These are phyloP conservation scores for Salvelinus namaycush DNA, from an alignment of 2,113 vertebrate genomes.

Conservation along the genomic window DNA sequence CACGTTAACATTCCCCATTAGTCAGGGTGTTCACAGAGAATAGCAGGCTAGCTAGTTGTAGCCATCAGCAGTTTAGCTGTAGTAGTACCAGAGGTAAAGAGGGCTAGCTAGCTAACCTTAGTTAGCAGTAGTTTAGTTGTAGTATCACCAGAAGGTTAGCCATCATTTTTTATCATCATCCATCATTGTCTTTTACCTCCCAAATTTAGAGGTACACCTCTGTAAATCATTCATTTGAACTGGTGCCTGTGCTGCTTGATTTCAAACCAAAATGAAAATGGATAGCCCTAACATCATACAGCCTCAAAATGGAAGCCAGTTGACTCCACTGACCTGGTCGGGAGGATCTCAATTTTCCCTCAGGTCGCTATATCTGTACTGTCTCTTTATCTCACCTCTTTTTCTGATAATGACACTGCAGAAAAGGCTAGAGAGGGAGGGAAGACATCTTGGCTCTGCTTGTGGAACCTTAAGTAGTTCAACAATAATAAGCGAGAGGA, in stretches of 20 bases:
- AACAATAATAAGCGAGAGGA: slow-evolving; percentile 59
- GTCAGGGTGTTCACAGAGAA: slow-evolving; percentile 3
- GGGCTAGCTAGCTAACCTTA: not conserved
- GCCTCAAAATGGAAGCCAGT: slow-evolving; percentile 58
- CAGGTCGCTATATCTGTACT: slow-evolving; percentile 27
- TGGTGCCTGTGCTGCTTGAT: too few species aligned
- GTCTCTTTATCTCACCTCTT: slow-evolving; percentile 52
- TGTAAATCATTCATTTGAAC: too few species aligned
- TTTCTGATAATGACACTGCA: slow-evolving; percentile 49
- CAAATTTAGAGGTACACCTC: too few species aligned
- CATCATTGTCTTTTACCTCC: too few species aligned
- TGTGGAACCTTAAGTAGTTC: slow-evolving; percentile 46
- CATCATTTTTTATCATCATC: too few species aligned
- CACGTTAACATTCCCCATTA: slow-evolving; percentile 21
- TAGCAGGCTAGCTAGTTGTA: slow-evolving; percentile 6
- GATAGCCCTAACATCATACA: slow-evolving; percentile 46
- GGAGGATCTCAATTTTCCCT: slow-evolving; percentile 23
- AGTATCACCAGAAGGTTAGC: not conserved
- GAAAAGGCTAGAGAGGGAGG: slow-evolving; percentile 25
- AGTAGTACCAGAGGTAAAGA: not conserved
- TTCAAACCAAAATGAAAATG: slow-evolving; percentile 22
- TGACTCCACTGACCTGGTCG: slow-evolving; percentile 26
- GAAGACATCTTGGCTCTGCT: slow-evolving; percentile 34
- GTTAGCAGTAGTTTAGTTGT: not conserved
- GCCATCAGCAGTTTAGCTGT: not conserved